Base-by-base conservation (phyloP, 1,140 invertebrate species). In the Zaprionus nigranus region DNA sequence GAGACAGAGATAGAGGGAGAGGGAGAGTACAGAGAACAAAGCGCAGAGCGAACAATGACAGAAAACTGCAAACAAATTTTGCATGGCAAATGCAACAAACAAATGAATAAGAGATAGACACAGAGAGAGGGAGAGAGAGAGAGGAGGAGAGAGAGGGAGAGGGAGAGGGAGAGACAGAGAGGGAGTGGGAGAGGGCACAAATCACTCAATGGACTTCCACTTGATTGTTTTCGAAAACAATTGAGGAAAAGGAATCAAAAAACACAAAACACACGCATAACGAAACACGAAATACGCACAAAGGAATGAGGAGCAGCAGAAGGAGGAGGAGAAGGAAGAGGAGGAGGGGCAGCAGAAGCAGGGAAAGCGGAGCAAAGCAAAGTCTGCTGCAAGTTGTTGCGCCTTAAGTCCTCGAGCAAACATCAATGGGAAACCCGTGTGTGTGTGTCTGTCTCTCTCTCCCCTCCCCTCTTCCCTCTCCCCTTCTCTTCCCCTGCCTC, bases 121-220 rank as follows among this genome's bases (percentile, higher is more conserved):
- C 5, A 28, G 15, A 13, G 20, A 22, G 26, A 7, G 40, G 1
- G 15, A 26, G 13, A 26, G 54, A 13, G 5, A 0, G 28, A 17
- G 17, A 11, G n/a, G 2, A 17, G 1, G 22, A 24, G 26, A 22
- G 3, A 13, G 12, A 20, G 12, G 5, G 30, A 5, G 34, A 5
- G 22, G 2, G 28, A 7, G 9, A 15, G 5, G 2, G 15, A 34
- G 15, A 3, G 38, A 2, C 22, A 4, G 22, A 20, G 38, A 1
- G 40, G 13, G 40, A 57, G 30, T 43, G 62, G 28, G 28, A 43
- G 54, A 56, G 58, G 69, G 58, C 54, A 46, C 40, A 70, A 64
- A 54, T 59, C 79, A 74, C 70, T 87, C 80, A 87, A 87, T 85
- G 84, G 84, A 87, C 82, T 87, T 87, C 83, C 83, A 87, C 83